Conservation (phyloP, 2,888 invertebrate species). For the Onchidella celtica region DNA sequence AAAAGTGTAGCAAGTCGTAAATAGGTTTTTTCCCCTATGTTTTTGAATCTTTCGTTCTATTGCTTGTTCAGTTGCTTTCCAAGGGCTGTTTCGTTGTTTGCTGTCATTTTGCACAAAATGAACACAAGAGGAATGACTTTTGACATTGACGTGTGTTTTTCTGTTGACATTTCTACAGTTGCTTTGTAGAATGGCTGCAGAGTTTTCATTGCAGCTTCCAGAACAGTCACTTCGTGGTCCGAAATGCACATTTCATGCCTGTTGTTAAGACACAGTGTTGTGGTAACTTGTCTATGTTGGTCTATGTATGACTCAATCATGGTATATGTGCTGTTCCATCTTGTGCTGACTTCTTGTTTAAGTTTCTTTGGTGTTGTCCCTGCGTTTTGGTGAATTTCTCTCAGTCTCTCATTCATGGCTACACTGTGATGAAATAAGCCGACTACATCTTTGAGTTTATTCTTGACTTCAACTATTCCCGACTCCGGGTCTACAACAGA, state of each 20-base stretch:
- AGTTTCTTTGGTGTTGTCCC: not conserved
- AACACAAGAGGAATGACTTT: slow-evolving; percentile 1
- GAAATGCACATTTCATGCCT: not conserved
- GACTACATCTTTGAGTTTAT: slow-evolving; percentile 4
- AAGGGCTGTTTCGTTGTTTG: not conserved
- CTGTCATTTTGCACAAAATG: slow-evolving; percentile 2
- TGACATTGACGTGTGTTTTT: slow-evolving; percentile 2
- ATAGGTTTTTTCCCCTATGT: not conserved
- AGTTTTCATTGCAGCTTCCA: not conserved
- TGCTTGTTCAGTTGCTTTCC: not conserved
- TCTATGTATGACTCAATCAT: slow-evolving; percentile 11
- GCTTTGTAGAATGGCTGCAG: too few species aligned
- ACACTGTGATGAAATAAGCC: slow-evolving; percentile 14
- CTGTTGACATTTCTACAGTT: slow-evolving; percentile 6
- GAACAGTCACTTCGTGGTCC: not conserved
- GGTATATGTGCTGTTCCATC: slow-evolving; percentile 28
- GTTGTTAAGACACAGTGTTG: not conserved
- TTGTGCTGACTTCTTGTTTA: slow-evolving; percentile 18
- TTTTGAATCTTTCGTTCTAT: not conserved
- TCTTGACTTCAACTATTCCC: too few species aligned
- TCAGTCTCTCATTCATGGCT: not conserved
- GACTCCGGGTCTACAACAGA: not conserved
- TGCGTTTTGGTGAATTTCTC: not conserved
- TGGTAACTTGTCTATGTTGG: slow-evolving; percentile 23
- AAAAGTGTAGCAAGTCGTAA: slow-evolving; percentile 7